phyloP scores from a whole-genome alignment of 2,113 vertebrate species.

The Ictalurus furcatus region DNA sequence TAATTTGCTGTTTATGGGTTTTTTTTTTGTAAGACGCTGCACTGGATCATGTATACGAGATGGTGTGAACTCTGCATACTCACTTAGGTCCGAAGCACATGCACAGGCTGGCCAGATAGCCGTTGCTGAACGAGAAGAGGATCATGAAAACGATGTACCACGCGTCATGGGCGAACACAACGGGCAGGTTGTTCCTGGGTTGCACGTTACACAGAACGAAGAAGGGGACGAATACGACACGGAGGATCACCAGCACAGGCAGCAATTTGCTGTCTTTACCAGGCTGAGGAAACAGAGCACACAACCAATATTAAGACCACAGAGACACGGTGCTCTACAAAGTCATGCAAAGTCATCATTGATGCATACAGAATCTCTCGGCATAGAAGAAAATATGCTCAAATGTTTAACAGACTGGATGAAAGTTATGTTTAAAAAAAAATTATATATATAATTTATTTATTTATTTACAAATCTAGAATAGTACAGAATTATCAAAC shows the following conservation, averaged over 20 bases:
- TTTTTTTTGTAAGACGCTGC: not conserved
- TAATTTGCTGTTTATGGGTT: not conserved
- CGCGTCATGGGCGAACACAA: constrained; percentile 82
- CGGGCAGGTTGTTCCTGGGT: constrained; percentile 68
- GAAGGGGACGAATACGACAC: constrained; percentile 87
- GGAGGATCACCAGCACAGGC: constrained; percentile 77
- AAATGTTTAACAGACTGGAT: too few relatives aligned
- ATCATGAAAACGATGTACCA: constrained; percentile 94
- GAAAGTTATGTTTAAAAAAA: not conserved
- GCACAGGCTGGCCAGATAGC: constrained; percentile 97
- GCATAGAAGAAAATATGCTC: not conserved
- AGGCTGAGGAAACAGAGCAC: constrained; percentile 73
- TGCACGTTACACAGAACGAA: constrained; percentile 91
- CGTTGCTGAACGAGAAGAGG: constrained; percentile 90
- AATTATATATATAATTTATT: too few relatives aligned
- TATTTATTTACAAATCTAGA: too few relatives aligned
- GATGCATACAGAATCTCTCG: not conserved
- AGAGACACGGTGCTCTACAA: not conserved
- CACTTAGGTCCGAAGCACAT: constrained; percentile 99
- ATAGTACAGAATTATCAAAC: not conserved
- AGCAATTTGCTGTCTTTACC: constrained; percentile 86
- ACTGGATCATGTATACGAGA: not conserved
- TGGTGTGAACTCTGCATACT: constrained; percentile 55
- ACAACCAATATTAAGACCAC: not conserved
- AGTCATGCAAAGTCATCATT: not conserved